Evolutionary conservation across 2,888 invertebrate genomes (phyloP), one percentile per base, ranked within the genome.

Genomic region (Nebria brevicollis): DNA sequence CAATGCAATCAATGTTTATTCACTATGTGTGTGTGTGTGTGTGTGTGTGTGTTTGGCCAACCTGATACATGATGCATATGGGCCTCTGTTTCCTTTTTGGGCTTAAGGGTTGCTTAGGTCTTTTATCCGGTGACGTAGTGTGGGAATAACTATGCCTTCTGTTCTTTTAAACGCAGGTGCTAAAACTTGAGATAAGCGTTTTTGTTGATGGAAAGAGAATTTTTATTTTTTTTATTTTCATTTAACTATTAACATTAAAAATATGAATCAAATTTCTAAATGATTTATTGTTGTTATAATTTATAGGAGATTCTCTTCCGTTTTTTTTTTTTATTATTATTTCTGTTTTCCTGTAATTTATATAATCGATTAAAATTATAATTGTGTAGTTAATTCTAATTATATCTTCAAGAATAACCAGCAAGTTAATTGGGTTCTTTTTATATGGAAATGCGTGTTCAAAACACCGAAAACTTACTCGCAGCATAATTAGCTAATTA

Each of bases 101-200:
- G 54, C 11, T 54, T 54, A 54, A 54, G 54, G 54, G 54, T 54
- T 54, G 54, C 54, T 54, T 54, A 54, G 54, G 54, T 1, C 54
- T 54, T 54, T 11, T 54, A 54, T 54, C 54, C 54, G 54, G 11
- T 54, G 54, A 54, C 54, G 54, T 54, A 54, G 54, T 54, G 54
- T 54, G 54, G 54, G 54, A 54, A 54, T 54, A 54, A 54, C 54
- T 54, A 54, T 54, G 54, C 54, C 54, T 54, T 54, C 54, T 54
- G 54, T 54, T 54, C 54, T 54, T 54, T 54, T 11, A 54, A 54
- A 54, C 11, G 54, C 54, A 54, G 54, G 54, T 54, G 54, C 54
- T 13, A 54, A 54, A 54, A 13, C 54, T 54, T 11, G 11, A 54
- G 54, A 54, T 54, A 54, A 54, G 54, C 8, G 4, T 54, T 54